Evolutionary conservation across 2,797 vertebrate species (phyloP).

Genomic region (Denticeps clupeoides): DNA sequence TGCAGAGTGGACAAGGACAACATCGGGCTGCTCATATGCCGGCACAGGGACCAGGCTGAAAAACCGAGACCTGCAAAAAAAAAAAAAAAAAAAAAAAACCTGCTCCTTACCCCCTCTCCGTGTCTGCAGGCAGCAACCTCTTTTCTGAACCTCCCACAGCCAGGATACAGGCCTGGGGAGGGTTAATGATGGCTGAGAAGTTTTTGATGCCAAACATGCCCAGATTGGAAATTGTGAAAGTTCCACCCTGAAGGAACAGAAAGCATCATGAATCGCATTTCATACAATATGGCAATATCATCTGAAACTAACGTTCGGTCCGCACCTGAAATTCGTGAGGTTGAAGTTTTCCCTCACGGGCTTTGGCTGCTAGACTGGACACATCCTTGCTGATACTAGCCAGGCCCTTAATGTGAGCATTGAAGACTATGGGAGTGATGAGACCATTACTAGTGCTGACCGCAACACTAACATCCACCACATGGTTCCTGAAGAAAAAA

Average conservation of each 20-base stretch:
- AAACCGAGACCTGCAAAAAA: too few relatives aligned
- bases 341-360: constrained; percentile 88
- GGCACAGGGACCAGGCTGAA: background rate
- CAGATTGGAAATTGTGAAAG: constrained; percentile 95
- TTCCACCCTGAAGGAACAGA: constrained; percentile 92
- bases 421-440: constrained; percentile 95
- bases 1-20: constrained; percentile 28
- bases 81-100: background rate
- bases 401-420: constrained; percentile 88
- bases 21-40: too few relatives aligned
- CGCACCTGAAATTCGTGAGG: constrained; percentile 85
- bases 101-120: constrained; percentile 78
- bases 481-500: constrained; percentile 72
- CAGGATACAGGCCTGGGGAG: constrained; percentile 92
- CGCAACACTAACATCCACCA: constrained; percentile 87
- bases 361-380: constrained; percentile 69
- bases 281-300: too few relatives aligned
- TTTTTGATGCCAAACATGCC: constrained; percentile 98
- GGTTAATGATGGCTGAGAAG: constrained; percentile 97
- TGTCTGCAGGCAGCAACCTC: constrained; percentile 81
- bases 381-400: constrained; percentile 78
- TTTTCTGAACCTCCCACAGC: constrained; percentile 87
- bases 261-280: too few relatives aligned
- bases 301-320: background rate
- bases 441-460: constrained; percentile 87